Conservation (phyloP, 2,888 invertebrate genomes). For the Byasa hedistus region DNA sequence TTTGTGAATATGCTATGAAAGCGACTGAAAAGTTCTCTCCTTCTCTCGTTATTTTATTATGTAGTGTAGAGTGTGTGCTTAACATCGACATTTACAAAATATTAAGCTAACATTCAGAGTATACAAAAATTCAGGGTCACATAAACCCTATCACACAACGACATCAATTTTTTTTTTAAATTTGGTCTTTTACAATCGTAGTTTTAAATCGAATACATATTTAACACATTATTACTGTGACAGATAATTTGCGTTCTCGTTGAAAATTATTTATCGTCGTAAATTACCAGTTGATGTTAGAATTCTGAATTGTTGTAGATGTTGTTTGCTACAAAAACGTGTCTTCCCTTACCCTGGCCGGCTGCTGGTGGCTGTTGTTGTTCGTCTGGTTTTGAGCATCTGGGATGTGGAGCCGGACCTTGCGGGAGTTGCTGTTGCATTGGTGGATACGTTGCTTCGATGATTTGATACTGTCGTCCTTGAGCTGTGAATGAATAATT, state of each 20-base stretch:
- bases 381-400: conserved; percentile 56
- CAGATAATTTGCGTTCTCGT: not conserved
- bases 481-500: conserved; percentile 47
- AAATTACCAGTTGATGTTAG: no score
- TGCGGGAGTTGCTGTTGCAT: conserved; percentile 65
- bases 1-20: no score
- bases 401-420: conserved; percentile 66
- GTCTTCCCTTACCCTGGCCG: conserved; percentile 56
- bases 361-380: conserved; percentile 59
- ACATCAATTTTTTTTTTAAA: not conserved
- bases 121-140: conserved; percentile 8
- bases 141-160: not conserved
- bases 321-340: conserved; percentile 59
- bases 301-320: not conserved
- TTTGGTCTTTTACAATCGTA: not conserved
- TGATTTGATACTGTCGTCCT: conserved; percentile 67
- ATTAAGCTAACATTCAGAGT: not conserved
- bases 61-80: not conserved
- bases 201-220: not conserved
- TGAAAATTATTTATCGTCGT: not conserved
- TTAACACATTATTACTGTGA: not conserved
- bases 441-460: conserved; percentile 61
- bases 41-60: no score
- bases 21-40: no score
- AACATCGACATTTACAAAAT: not conserved